Base-by-base conservation (phyloP, 2,113 vertebrate species). In the Himantopus leucocephalus region DNA sequence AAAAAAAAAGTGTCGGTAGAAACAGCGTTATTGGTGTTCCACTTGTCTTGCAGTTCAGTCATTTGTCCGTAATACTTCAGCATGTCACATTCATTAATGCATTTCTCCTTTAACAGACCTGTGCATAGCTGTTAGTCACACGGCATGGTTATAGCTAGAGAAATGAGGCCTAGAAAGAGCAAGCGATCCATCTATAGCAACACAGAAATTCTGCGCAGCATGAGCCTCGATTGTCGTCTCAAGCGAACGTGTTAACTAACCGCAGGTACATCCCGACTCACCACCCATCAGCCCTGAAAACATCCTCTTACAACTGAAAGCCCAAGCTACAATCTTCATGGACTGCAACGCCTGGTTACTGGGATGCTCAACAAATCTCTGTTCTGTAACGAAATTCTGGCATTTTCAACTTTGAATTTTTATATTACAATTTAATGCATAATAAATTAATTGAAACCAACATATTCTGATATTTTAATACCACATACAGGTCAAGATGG, bases 211-310 rank as follows among this genome's bases (percentile, higher is more conserved):
- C 58, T 78, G 58, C n/a, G 27, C 16, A 37, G 32, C 14, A 23
- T 3, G 14, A 85, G 35, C 74, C 59, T 52, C 27, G 17, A 7
- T 17, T 1, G 9, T 34, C 13, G 9, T 53, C 52, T 59, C 34
- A 35, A 41, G 64, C 21, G 39, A 21, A 66, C 2, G 5, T 60
- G 29, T n/a, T 53, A 59, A 72, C 34, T 64, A 45, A 12, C 23
- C 0, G 0, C 37, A 59, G 75, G 41, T n/a, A 32, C 43, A 32
- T 35, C 37, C 27, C 1, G 1, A 8, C 59, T 50, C 23, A 32
- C 47, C 10, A 34, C 53, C 34, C 30, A 16, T 34, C 50, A 53
- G 14, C 41, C 81, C 30, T 23, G 39, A 37, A 64, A 58, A 52
- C 14, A 10, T 21, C 30, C 30, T 66, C 21, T 52, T 47, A 8